A percentile compares a stretch with the other conserved stretches of the same genome.
Conservation (phyloP, 1,140 invertebrate species). For the Drosophila kepulauana region DNA sequence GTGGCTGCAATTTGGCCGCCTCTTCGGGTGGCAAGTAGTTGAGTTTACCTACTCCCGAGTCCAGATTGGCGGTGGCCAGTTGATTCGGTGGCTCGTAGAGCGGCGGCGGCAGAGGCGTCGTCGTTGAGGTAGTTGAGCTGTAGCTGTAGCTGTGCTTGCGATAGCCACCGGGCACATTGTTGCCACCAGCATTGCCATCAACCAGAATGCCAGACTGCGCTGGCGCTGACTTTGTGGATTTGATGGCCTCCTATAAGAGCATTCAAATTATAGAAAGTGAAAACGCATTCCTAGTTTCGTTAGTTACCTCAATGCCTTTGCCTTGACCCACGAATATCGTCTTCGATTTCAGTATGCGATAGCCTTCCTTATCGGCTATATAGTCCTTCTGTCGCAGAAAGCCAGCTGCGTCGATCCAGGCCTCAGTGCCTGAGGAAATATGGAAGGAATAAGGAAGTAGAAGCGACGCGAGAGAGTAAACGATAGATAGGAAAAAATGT, state of each 20-base stretch:
- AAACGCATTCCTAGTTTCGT: background rate
- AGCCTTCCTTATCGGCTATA: conserved; percentile 92
- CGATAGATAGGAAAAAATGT: background rate
- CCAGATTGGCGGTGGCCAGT: conserved; percentile 63
- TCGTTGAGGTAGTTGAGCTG: conserved; percentile 63
- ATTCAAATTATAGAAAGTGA: too few species aligned
- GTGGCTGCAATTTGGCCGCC: conserved; percentile 74
- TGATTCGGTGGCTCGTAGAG: conserved; percentile 47
- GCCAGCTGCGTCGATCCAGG: conserved; percentile 94
- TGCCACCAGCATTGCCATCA: conserved; percentile 84
- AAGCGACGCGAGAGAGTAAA: background rate
- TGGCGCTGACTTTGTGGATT: conserved; percentile 89
- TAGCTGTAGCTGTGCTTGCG: conserved; percentile 48
- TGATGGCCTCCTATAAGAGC: conserved; percentile 87
- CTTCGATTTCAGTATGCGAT: conserved; percentile 92
- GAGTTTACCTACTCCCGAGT: conserved; percentile 74
- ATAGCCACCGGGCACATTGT: conserved; percentile 51
- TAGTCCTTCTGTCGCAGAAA: conserved; percentile 93
- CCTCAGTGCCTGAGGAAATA: conserved; percentile 87
- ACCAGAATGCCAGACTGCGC: conserved; percentile 88
- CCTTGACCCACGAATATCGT: conserved; percentile 91
- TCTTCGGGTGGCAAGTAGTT: conserved; percentile 84
- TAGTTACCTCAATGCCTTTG: conserved; percentile 86
- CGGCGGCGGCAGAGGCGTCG: conserved; percentile 58
- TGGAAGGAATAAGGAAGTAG: background rate